Conservation (phyloP, 1,140 invertebrate species). For the Caenorhabditis briggsae region DNA sequence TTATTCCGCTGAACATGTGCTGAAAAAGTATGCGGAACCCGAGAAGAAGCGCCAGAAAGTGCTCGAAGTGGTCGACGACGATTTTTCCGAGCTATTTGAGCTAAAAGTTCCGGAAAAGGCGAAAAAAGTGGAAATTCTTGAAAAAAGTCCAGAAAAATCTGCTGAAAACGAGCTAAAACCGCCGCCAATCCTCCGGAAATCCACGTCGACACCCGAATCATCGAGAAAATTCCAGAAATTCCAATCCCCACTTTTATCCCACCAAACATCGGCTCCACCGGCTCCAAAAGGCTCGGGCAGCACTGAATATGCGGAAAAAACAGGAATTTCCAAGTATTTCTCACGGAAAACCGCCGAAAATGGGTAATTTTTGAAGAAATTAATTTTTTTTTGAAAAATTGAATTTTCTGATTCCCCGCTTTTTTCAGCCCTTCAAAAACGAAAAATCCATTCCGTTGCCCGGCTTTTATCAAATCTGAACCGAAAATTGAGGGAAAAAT, state of each 20-base stretch:
- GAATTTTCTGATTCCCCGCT: not conserved
- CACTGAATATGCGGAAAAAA: not conserved
- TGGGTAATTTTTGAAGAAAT: not conserved
- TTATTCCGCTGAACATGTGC: constrained; percentile 6
- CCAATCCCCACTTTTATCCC: not conserved
- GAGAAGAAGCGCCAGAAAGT: not conserved
- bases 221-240: constrained; percentile 14
- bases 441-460: constrained; percentile 40
- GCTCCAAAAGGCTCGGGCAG: too few relatives aligned
- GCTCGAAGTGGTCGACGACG: not conserved
- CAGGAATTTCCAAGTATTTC: constrained; percentile 28
- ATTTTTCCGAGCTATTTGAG: constrained; percentile 16
- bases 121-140: not conserved
- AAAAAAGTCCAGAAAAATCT: not conserved
- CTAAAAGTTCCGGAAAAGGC: not conserved
- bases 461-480: not conserved
- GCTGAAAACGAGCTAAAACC: not conserved
- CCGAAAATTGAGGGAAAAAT: not conserved
- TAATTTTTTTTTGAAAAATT: not conserved
- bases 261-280: constrained; percentile 15
- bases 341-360: not conserved
- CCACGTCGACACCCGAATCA: not conserved
- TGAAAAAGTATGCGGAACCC: constrained; percentile 26
- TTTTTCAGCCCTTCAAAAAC: not conserved
- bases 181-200: not conserved